Evolutionary conservation across 2,888 invertebrate species (phyloP).

Genomic region (Euplagia quadripunctaria): DNA sequence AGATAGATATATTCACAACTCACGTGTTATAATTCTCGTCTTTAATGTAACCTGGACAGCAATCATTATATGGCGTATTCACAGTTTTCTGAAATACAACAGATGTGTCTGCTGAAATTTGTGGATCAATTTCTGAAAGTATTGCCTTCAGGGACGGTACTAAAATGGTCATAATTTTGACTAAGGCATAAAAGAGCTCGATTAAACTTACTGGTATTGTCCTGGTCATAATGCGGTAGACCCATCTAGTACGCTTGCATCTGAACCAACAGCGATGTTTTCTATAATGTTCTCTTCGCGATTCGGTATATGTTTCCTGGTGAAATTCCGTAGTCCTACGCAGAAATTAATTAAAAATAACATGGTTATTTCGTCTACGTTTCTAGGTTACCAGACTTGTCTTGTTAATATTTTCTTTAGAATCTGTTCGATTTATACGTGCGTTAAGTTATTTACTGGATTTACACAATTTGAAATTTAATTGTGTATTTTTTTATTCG

Average conservation of each 20-base stretch:
- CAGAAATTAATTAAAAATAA: neutral
- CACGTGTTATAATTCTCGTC: neutral
- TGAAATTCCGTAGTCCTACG: neutral
- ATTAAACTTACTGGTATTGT: conserved; percentile 3
- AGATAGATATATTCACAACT: neutral
- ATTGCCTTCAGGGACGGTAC: neutral
- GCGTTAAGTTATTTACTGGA: too few relatives aligned
- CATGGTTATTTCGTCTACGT: neutral
- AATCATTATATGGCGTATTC: conserved; percentile 1
- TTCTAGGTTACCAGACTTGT: neutral
- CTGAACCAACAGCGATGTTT: neutral
- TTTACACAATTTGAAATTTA: too few relatives aligned
- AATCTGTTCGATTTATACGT: too few relatives aligned
- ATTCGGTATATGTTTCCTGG: neutral
- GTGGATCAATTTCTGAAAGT: neutral
- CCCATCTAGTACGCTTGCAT: conserved; percentile 10
- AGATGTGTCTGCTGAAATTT: neutral
- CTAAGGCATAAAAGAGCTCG: neutral
- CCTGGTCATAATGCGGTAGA: neutral
- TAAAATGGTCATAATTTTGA: too few relatives aligned
- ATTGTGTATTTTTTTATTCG: too few relatives aligned
- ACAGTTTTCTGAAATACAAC: conserved; percentile 6
- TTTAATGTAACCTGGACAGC: conserved; percentile 16
- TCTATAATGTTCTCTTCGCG: neutral
- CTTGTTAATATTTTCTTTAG: too few relatives aligned